These are phyloP conservation scores for Bergia sp. DNA, from an alignment of 92 coral and sea anemone genomes.

Conservation along the genomic window DNA sequence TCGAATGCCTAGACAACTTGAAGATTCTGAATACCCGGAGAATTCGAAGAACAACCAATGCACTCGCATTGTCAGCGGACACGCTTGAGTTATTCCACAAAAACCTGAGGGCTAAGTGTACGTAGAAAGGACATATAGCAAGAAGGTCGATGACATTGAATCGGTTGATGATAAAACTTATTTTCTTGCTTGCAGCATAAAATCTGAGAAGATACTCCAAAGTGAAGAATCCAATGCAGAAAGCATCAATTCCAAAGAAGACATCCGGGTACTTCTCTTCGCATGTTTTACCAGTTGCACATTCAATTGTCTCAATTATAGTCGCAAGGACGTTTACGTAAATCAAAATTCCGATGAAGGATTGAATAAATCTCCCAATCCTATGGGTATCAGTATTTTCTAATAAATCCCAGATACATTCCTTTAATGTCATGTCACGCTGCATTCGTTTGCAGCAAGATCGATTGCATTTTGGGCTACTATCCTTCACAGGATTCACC, in stretches of 20 bases:
- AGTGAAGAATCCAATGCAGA: slow-evolving; percentile 82
- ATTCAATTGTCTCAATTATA: slow-evolving; percentile 74
- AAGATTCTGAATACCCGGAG: slow-evolving; percentile 85
- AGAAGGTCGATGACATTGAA: slow-evolving; percentile 84
- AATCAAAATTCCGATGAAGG: slow-evolving; percentile 73
- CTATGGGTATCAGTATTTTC: slow-evolving; percentile 68
- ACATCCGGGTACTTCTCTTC: slow-evolving; percentile 64
- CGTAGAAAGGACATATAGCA: slow-evolving; percentile 83
- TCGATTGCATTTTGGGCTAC: not conserved
- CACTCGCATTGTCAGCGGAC: slow-evolving; percentile 68
- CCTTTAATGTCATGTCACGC: slow-evolving; percentile 32
- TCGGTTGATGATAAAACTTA: slow-evolving; percentile 65
- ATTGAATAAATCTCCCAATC: slow-evolving; percentile 66
- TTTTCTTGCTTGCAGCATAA: slow-evolving; percentile 73
- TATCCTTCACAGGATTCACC: no score
- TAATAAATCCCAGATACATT: slow-evolving; percentile 70
- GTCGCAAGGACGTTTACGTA: slow-evolving; percentile 75
- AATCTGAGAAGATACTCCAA: slow-evolving; percentile 79
- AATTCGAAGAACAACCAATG: slow-evolving; percentile 80
- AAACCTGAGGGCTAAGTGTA: slow-evolving; percentile 58
- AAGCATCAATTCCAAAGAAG: slow-evolving; percentile 74
- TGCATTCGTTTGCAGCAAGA: not conserved
- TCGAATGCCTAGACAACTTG: slow-evolving; percentile 92
- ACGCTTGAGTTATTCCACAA: slow-evolving; percentile 47
- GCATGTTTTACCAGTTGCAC: slow-evolving; percentile 64